These are phyloP conservation scores for Drosophila rufa DNA, from an alignment of 1,140 invertebrate species.

Conservation along the genomic window DNA sequence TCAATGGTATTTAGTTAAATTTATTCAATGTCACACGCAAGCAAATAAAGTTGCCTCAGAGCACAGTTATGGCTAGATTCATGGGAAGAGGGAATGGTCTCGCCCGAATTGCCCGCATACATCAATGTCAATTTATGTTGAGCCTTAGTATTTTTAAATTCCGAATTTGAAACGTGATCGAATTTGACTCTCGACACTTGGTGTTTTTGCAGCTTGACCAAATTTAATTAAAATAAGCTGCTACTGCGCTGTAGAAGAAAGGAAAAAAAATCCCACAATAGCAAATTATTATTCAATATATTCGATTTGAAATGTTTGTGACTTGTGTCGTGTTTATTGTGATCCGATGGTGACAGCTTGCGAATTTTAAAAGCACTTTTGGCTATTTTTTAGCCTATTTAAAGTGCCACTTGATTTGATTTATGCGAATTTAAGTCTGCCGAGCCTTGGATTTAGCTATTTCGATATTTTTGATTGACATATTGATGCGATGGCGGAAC, in stretches of 20 bases:
- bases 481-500: slow-evolving; percentile 8
- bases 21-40: slow-evolving; percentile 41
- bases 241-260: not conserved
- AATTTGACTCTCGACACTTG: slow-evolving; percentile 19
- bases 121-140: slow-evolving; percentile 62
- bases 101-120: slow-evolving; percentile 15
- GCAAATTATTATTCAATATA: slow-evolving; percentile 79
- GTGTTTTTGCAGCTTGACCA: slow-evolving; percentile 53
- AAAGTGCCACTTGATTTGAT: slow-evolving; percentile 64
- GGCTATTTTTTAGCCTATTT: slow-evolving; percentile 34
- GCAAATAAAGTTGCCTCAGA: slow-evolving; percentile 38
- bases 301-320: slow-evolving; percentile 72
- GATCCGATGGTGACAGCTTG: slow-evolving; percentile 61
- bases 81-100: not conserved
- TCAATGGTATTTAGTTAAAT: slow-evolving; percentile 61
- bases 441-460: slow-evolving; percentile 21
- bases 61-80: slow-evolving; percentile 2
- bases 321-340: slow-evolving; percentile 71
- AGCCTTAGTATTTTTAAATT: slow-evolving; percentile 49
- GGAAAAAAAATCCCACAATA: slow-evolving; percentile 23
- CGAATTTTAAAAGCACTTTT: slow-evolving; percentile 67
- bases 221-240: slow-evolving; percentile 70
- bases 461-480: slow-evolving; percentile 33
- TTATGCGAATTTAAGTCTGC: slow-evolving; percentile 50
- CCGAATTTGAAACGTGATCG: slow-evolving; percentile 20